Base-by-base conservation (phyloP, 2,113 vertebrate species). In the Amblyornis subalaris region DNA sequence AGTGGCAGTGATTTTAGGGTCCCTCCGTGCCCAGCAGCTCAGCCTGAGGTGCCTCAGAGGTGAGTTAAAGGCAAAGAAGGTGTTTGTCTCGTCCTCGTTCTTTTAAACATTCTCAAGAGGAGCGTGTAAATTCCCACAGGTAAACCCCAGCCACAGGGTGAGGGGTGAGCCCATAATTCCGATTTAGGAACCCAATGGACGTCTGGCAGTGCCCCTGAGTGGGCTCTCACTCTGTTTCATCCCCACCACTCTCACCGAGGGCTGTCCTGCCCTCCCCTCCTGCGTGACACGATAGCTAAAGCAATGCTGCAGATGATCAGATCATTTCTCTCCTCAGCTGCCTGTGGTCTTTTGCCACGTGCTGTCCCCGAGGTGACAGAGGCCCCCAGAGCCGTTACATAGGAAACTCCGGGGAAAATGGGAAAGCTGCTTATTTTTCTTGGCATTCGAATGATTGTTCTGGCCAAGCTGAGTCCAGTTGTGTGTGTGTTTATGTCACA, bases 401-500 rank as follows among this genome's bases (percentile, higher is more conserved):
- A 51, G 76, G 65, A 78, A 93, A 92, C 86, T 93, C 89, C 86
- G 38, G 92, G 84, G 78, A 93, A 95, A 95, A 93, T 53, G 84
- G 80, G 86, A 89, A 86, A 92, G 60, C 77, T 89, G 73, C 83
- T 89, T 93, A 38, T 96, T 96, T 96, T 87, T 89, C 65, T 96
- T 96, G 90, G 92, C 88, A 1, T 74, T 9, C 0, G 0, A 66
- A 57, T 53, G 73, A 75, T 94, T 90, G 73, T 92, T 90, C 73
- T 96, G 91, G 86, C 94, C 89, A 67, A 61, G 31, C 22, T 2
- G 72, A 84, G 69, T 26, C 83, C 69, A 48, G 72, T 50, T 77
- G 6, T 84, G n/a, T 84, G 88, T 90, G 85, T 90, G 88, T 94
- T 94, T 81, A 24, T 96, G 89, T 92, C 83, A 89, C 76, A n/a